Conservation (phyloP, 1,140 invertebrate genomes). For the Plodia interpunctella region DNA sequence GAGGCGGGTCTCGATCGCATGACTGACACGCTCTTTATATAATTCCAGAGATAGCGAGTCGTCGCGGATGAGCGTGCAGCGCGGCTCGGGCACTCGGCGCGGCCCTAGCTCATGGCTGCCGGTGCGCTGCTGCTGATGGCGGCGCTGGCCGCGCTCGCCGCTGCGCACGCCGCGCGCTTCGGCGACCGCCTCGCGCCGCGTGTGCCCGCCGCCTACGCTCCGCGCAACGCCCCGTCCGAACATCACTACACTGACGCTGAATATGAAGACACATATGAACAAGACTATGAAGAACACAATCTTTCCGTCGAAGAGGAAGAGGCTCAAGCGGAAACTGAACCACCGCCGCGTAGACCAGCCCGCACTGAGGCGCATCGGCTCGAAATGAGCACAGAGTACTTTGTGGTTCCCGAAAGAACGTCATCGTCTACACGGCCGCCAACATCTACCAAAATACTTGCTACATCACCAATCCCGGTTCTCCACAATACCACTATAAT, state of each 20-base stretch:
- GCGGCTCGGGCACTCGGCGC: conserved; percentile 44
- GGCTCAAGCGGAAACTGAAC: conserved; percentile 36
- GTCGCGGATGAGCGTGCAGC: conserved; percentile 48
- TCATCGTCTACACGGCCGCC: conserved; percentile 48
- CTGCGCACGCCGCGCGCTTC: conserved; percentile 55
- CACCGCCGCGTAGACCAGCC: conserved; percentile 51
- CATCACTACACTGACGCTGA: conserved; percentile 41
- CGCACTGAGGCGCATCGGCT: conserved; percentile 79
- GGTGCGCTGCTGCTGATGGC: conserved; percentile 41
- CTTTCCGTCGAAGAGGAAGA: conserved; percentile 33
- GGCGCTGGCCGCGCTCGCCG: conserved; percentile 38
- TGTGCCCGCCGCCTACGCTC: conserved; percentile 57
- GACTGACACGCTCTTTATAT: conserved; percentile 43
- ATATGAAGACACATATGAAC: conserved; percentile 47
- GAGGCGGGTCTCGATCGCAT: conserved; percentile 28
- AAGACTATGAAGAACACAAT: conserved; percentile 48
- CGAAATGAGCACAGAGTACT: conserved; percentile 88
- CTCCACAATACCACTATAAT: conserved; percentile 40
- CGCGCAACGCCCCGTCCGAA: conserved; percentile 46
- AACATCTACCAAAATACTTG: conserved; percentile 27
- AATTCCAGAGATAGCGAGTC: conserved; percentile 49
- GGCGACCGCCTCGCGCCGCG: conserved; percentile 71
- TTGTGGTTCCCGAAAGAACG: conserved; percentile 79
- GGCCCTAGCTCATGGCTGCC: conserved; percentile 56
- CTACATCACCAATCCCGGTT: conserved; percentile 32